Base-by-base conservation (phyloP, 1,140 invertebrate species). In the Anastatus disparis region DNA sequence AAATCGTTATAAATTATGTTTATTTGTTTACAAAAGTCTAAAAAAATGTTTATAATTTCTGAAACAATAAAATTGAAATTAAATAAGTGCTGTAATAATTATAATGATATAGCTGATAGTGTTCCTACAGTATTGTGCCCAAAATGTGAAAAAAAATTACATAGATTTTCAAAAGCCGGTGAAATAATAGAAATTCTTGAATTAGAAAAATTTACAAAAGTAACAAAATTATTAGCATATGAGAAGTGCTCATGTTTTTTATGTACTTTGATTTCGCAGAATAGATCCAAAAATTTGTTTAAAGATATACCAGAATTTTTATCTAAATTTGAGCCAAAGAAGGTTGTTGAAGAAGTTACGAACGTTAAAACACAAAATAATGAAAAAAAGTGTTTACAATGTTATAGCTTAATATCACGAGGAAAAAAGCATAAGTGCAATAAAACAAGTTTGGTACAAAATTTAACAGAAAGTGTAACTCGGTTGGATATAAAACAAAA, bases 111-210 rank as follows among this genome's bases (percentile, higher is more conserved):
- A 46, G 42, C 42, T 46, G 42, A 46, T 10, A 46, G n/a, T 13
- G 42, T 46, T 46, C 42, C 42, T 46, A 17, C 42, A n/a, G 42
- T 46, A n/a, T n/a, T 46, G n/a, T 46, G n/a, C n/a, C n/a, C n/a
- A 17, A 12, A 3, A 46, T 46, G 42, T 46, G n/a, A 46, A 46
- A 46, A 10, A 46, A 46, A 46, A n/a, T 46, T 46, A 58, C 31
- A n/a, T n/a, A n/a, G n/a, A n/a, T n/a, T n/a, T n/a, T n/a, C n/a
- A n/a, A n/a, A n/a, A n/a, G n/a, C n/a, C n/a, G n/a, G n/a, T n/a
- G n/a, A n/a, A n/a, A n/a, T n/a, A n/a, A n/a, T n/a, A n/a, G n/a
- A n/a, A n/a, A n/a, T n/a, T n/a, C n/a, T n/a, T n/a, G n/a, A n/a
- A n/a, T n/a, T n/a, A n/a, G n/a, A n/a, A n/a, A 38, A 58, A 38